Evolutionary conservation across 2,888 invertebrate species (phyloP).

Genomic region (Busseola fusca): DNA sequence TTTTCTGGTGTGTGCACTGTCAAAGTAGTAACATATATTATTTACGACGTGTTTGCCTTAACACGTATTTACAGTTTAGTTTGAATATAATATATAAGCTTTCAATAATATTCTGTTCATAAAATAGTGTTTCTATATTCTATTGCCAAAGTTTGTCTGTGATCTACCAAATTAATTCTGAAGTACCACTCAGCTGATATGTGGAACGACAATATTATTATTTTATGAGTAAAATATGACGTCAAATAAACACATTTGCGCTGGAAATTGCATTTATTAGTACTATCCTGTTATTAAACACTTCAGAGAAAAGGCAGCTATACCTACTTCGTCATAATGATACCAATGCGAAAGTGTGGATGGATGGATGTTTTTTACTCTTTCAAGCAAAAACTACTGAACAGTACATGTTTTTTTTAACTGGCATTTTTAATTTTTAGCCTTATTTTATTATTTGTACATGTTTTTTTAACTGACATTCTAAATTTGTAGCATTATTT

Average conservation of each 20-base stretch:
- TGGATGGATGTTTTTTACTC: no score
- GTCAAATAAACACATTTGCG: not conserved
- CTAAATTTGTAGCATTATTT: no score
- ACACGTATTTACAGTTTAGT: not conserved
- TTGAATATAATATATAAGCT: no score
- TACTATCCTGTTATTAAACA: not conserved
- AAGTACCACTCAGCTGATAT: not conserved
- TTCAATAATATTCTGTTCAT: not conserved
- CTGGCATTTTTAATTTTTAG: no score
- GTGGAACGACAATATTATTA: conserved; percentile 1
- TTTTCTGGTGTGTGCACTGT: not conserved
- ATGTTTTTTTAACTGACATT: no score
- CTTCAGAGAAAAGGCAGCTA: not conserved
- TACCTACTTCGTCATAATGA: no score
- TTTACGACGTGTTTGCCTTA: not conserved
- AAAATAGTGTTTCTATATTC: not conserved
- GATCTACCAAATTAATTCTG: conserved; percentile 13
- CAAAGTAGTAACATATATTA: not conserved
- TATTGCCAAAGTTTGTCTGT: conserved; percentile 10
- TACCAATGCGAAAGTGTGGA: no score
- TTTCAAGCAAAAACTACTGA: no score
- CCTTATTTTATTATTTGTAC: no score
- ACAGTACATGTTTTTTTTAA: no score
- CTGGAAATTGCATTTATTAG: not conserved
- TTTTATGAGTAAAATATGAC: conserved; percentile 6